Conservation (phyloP, 2,797 vertebrate genomes). For the Tolypeutes matacus region DNA sequence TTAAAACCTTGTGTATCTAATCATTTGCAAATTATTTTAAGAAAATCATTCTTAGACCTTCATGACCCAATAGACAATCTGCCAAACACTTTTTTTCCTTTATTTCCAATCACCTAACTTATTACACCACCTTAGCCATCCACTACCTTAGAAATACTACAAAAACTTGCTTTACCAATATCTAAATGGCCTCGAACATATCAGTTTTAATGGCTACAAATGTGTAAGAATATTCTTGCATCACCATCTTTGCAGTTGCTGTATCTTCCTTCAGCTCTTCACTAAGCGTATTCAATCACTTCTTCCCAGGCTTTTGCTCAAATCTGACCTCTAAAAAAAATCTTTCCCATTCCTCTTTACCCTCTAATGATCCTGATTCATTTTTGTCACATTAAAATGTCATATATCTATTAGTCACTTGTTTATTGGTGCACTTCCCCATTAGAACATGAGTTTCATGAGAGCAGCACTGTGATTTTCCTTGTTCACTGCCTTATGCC, state of each 20-base stretch:
- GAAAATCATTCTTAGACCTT: not conserved
- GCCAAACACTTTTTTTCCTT: not conserved
- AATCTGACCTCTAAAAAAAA: not conserved
- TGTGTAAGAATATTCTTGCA: not conserved
- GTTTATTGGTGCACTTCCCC: not conserved
- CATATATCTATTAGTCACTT: not conserved
- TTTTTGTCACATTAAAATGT: not conserved
- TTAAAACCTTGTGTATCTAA: not conserved
- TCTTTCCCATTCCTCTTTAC: not conserved
- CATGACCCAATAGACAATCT: not conserved
- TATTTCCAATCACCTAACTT: not conserved
- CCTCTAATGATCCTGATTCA: not conserved
- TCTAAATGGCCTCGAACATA: not conserved
- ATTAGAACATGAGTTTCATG: not conserved
- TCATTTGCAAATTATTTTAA: not conserved
- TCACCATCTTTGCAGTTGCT: not conserved
- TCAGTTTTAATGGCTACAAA: not conserved
- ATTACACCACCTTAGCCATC: not conserved
- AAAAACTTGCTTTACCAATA: not conserved
- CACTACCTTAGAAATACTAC: not conserved
- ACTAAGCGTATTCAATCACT: not conserved
- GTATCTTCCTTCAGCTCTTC: not conserved
- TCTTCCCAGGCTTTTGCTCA: not conserved
- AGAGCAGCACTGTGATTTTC: not conserved
- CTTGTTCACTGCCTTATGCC: not conserved